Base-by-base conservation (phyloP, 2,113 vertebrate genomes). In the Poeciliopsis occidentalis region DNA sequence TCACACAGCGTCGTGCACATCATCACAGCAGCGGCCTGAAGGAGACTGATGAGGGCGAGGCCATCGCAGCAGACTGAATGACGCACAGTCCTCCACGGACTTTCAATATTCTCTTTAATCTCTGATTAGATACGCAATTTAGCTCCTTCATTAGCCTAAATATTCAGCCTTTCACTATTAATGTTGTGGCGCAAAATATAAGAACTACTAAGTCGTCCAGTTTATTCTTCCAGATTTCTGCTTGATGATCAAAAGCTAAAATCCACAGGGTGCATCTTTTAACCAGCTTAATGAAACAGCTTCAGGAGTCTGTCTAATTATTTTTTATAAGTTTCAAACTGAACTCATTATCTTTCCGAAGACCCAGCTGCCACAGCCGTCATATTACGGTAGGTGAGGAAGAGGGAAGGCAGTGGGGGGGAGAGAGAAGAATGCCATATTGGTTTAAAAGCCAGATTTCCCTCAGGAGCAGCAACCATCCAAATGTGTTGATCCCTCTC, bases 401-500 rank as follows among this genome's bases (percentile, higher is more conserved):
- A 74, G 73, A 69, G 76, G 81, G 64, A 88, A 85, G 81, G 30
- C 4, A 31, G 30, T 31, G 10, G 34, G 32, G 34, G 34, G 10
- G 10, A 11, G 7, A 8, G 7, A 90, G 85, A 27, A 26, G 34
- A 13, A 26, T 78, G 81, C 71, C 71, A 85, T 79, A 88, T 83
- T 81, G 89, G 85, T 91, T 84, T 77, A 83, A 87, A 88, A 92
- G 76, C 74, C 89, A 92, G 88, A 92, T 94, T 94, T 92, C 92
- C 92, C 89, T 65, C 34, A 76, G 91, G 91, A 80, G 82, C 82
- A 85, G 86, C 88, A 86, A 87, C 81, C 88, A 75, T 88, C 91
- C 84, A 86, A 92, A 92, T 87, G 90, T 90, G 92, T 91, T 91
- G 87, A 89, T 67, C 79, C 82, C 72, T 76, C 69, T 51, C 82